Base-by-base conservation (phyloP, 2,113 vertebrate species). In the Anguilla japonica region DNA sequence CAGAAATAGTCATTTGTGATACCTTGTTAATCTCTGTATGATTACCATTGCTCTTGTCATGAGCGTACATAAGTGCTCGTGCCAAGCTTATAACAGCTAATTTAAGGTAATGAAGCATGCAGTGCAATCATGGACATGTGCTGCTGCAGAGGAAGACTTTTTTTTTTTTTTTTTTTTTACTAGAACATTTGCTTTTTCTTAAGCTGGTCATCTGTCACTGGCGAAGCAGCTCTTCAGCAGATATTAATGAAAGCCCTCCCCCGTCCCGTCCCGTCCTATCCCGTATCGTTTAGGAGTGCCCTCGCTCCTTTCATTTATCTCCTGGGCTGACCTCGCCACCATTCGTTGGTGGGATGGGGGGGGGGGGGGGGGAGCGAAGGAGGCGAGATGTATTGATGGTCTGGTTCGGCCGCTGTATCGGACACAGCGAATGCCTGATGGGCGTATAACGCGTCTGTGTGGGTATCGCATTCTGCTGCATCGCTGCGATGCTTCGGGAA, bases 211-310 rank as follows among this genome's bases (percentile, higher is more conserved):
- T 95, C 93, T 91, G 94, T 96, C 95, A 95, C 89, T 87, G 91
- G 90, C 22, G 88, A 92, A 93, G 93, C 92, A 87, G 90, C 91
- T 88, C 95, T 95, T 94, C 94, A 95, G 93, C 95, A 95, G 92
- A 94, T 95, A 94, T 96, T 95, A 95, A 95, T 95, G 94, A 94
- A 95, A 93, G 92, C 92, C 92, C 92, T 89, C 91, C 91, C 93
- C 94, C 91, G 82, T 95, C 95, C 95, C 34, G 34, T 0, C 34
- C 34, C 34, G 34, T 94, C 93, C 15, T 56, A 8, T 15, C 89
- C 22, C 14, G 5, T 92, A 83, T 75, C 86, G 41, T 90, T 85
- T 43, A 92, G 95, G 95, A 96, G 95, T 96, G 95, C 94, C 94
- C 95, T 96, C 95, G 95, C 95, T 95, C 95, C 43, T 95, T 92